Percentiles rank a stretch among this genome's conserved stretches.
These are phyloP conservation scores for Tribolium castaneum DNA, from an alignment of 1,140 invertebrate genomes.

Conservation along the genomic window DNA sequence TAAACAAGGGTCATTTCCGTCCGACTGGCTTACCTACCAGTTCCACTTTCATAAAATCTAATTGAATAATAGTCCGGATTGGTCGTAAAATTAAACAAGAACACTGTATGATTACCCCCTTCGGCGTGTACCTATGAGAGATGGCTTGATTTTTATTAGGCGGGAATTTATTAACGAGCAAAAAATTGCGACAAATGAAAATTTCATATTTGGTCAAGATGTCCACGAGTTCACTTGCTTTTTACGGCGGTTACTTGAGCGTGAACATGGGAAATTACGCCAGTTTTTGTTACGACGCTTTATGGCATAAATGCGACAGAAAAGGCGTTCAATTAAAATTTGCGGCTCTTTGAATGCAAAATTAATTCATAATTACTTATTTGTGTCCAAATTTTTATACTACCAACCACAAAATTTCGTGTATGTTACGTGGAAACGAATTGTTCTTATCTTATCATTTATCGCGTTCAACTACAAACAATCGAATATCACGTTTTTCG, in stretches of 20 bases:
- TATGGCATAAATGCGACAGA: not conserved
- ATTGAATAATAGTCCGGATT: constrained; percentile 18
- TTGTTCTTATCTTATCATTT: too few relatives aligned
- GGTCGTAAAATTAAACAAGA: constrained; percentile 17
- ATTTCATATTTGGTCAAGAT: constrained; percentile 7
- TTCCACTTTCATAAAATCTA: constrained; percentile 26
- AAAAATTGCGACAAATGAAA: too few relatives aligned
- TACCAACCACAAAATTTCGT: too few relatives aligned
- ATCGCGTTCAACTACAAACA: too few relatives aligned
- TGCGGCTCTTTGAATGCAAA: not conserved
- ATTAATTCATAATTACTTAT: too few relatives aligned
- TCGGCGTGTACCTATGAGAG: not conserved
- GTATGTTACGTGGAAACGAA: too few relatives aligned
- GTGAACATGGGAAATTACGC: constrained; percentile 8
- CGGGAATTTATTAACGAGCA: too few relatives aligned
- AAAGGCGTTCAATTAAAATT: not conserved
- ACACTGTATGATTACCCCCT: not conserved
- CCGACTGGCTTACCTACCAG: not conserved
- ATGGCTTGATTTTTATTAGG: too few relatives aligned
- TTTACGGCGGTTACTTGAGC: not conserved
- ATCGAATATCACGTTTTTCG: too few relatives aligned
- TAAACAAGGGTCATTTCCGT: constrained; percentile 15
- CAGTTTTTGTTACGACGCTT: not conserved
- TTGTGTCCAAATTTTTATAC: too few relatives aligned
- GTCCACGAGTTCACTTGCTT: not conserved